phyloP scores from a whole-genome alignment of 2,797 vertebrate species.

The Schizothorax lantsangensis region DNA sequence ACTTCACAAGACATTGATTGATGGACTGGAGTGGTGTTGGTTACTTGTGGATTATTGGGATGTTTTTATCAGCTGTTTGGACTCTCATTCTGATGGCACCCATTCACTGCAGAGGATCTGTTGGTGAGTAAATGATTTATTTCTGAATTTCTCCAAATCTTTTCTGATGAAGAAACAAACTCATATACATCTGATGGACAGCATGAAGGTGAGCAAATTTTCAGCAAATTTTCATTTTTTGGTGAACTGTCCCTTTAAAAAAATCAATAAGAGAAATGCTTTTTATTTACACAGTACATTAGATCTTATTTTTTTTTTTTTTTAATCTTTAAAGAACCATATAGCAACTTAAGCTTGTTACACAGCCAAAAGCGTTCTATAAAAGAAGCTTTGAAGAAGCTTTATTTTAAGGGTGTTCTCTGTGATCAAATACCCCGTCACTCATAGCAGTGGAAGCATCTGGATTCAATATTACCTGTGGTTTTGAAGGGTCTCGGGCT shows the following conservation, averaged over 20 bases:
- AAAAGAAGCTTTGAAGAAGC: neutral
- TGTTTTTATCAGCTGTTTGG: neutral
- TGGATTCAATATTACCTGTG: conserved; percentile 25
- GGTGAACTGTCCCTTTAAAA: neutral
- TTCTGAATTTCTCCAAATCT: neutral
- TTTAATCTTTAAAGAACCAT: neutral
- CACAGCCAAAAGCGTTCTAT: neutral
- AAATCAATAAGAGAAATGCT: neutral
- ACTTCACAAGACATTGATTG: neutral
- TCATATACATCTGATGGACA: neutral
- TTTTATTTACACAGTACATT: neutral
- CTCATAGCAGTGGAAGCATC: conserved; percentile 34
- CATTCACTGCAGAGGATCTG: neutral
- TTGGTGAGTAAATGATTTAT: neutral
- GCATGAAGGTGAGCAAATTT: neutral
- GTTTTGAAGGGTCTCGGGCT: conserved; percentile 13
- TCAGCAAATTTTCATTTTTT: neutral
- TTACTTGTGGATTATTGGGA: neutral
- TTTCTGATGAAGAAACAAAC: neutral
- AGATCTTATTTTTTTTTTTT: neutral
- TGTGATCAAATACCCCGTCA: conserved; percentile 35
- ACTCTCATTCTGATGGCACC: neutral
- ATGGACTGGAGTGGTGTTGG: neutral
- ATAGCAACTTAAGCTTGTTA: neutral
- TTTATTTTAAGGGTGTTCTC: conserved; percentile 27